Percentiles rank a stretch among this genome's conserved stretches.
These are phyloP conservation scores for Phyllopteryx taeniolatus DNA, from an alignment of 2,113 vertebrate genomes.

Conservation along the genomic window DNA sequence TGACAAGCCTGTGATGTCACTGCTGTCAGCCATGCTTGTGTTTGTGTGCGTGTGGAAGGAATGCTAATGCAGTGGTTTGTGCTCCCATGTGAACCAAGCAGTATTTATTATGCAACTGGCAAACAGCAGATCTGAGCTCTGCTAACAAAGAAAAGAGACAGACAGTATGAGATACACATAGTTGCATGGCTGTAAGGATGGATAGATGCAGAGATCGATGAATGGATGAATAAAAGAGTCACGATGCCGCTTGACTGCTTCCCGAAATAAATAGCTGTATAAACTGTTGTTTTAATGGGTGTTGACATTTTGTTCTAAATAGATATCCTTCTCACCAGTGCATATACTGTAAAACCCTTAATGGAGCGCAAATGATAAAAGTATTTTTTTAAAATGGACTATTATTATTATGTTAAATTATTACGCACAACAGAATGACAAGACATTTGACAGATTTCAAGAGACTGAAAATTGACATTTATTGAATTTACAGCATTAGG, in stretches of 20 bases:
- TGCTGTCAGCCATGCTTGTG: conserved; percentile 29
- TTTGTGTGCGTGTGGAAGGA: conserved; percentile 36
- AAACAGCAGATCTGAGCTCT: conserved; percentile 37
- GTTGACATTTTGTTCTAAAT: background rate
- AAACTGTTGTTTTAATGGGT: too few relatives aligned
- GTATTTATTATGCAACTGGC: conserved; percentile 55
- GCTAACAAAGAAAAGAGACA: conserved; percentile 28
- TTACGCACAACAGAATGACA: too few relatives aligned
- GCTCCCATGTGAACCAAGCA: conserved; percentile 49
- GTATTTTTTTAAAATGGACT: too few relatives aligned
- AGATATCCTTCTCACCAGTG: background rate
- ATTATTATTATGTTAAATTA: too few relatives aligned
- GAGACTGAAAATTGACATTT: too few relatives aligned
- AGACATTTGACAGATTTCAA: too few relatives aligned
- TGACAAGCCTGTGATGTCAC: conserved; percentile 50
- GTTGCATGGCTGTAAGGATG: conserved; percentile 14
- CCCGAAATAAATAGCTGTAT: background rate
- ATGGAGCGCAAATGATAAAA: too few relatives aligned
- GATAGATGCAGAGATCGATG: background rate
- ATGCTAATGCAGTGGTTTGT: conserved; percentile 51
- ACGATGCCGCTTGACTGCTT: background rate
- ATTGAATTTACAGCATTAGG: too few relatives aligned
- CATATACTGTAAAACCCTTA: too few relatives aligned
- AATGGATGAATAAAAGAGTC: background rate
- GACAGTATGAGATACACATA: conserved; percentile 15